A percentile compares a stretch with the other conserved stretches of the same genome.
phyloP scores from a whole-genome alignment of 2,113 vertebrate genomes.

The Chionomys nivalis region DNA sequence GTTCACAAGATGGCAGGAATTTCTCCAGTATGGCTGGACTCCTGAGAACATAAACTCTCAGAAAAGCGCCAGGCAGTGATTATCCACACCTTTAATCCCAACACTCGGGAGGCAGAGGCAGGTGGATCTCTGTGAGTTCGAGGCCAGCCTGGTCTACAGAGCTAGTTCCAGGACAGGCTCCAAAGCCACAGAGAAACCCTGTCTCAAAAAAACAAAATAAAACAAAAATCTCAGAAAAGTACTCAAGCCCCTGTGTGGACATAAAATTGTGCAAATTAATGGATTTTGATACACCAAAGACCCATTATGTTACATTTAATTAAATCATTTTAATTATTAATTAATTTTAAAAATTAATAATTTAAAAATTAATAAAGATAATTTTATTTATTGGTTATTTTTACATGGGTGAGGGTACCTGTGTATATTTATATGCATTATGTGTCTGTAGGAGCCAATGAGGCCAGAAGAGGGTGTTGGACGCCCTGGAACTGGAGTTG shows the following conservation, averaged over 20 bases:
- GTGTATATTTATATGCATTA: neutral
- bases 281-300: neutral
- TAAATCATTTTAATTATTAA: too few relatives aligned
- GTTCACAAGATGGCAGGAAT: neutral
- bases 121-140: too few relatives aligned
- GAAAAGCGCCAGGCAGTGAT: too few relatives aligned
- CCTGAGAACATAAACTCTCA: neutral
- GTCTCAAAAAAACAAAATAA: too few relatives aligned
- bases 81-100: too few relatives aligned
- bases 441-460: too few relatives aligned
- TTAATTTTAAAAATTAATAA: too few relatives aligned
- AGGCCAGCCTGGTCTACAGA: too few relatives aligned
- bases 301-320: too few relatives aligned
- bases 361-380: neutral
- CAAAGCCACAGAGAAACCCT: too few relatives aligned
- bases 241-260: neutral
- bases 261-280: neutral
- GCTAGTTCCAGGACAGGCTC: too few relatives aligned
- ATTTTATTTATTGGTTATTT: neutral
- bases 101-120: too few relatives aligned
- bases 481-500: neutral
- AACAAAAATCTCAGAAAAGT: neutral
- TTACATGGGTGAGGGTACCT: neutral
- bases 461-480: neutral
- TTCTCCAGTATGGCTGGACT: neutral